Conservation (phyloP, 2,888 invertebrate species). For the Nebria salina region DNA sequence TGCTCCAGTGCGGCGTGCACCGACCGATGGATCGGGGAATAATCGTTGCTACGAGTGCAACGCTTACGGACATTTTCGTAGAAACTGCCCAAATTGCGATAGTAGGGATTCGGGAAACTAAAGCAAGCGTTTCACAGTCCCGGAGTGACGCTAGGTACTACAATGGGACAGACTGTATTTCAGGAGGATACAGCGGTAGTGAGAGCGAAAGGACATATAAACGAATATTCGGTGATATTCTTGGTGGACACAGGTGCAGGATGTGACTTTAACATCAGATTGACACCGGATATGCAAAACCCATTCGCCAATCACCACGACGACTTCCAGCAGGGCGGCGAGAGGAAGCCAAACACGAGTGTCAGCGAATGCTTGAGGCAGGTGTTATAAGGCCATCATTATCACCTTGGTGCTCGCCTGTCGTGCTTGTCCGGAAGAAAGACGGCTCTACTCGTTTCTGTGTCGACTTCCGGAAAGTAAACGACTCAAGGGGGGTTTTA, state of each 20-base stretch:
- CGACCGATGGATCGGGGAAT: background rate
- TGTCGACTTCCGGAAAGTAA: background rate
- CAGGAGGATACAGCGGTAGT: background rate
- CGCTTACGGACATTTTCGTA: slow-evolving; percentile 6
- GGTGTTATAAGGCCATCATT: no score
- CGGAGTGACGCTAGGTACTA: background rate
- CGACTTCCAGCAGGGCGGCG: no score
- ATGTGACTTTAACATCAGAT: background rate
- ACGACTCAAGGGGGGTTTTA: no score
- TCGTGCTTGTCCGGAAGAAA: no score
- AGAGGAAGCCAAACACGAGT: no score
- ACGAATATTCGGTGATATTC: slow-evolving; percentile 5
- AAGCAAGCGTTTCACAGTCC: background rate
- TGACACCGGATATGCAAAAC: no score
- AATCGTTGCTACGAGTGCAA: slow-evolving; percentile 6
- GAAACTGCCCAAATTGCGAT: background rate
- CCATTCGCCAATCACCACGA: no score
- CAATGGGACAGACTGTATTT: background rate
- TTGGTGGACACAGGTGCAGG: slow-evolving; percentile 13
- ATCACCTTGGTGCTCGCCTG: no score
- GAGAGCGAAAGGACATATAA: background rate
- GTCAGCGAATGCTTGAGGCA: no score
- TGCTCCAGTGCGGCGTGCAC: background rate
- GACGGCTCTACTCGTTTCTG: background rate
- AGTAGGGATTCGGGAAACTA: background rate